These are phyloP conservation scores for Chelonia mydas DNA, from an alignment of 2,797 vertebrate species.

Conservation along the genomic window DNA sequence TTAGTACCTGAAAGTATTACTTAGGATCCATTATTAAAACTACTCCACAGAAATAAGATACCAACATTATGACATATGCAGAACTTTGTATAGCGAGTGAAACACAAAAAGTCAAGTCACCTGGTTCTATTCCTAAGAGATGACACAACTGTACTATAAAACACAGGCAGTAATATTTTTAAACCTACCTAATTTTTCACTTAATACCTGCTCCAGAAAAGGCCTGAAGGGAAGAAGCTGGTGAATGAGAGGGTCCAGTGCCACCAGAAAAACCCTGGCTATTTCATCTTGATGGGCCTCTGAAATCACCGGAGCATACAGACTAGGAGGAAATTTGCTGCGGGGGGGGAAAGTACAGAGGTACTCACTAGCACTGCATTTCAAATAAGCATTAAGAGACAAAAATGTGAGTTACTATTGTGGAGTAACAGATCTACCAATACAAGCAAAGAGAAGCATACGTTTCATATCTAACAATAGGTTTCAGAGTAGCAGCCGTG, in stretches of 20 bases:
- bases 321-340: slow-evolving; percentile 91
- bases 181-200: slow-evolving; percentile 80
- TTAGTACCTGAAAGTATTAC: neutral
- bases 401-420: neutral
- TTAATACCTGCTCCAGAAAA: slow-evolving; percentile 88
- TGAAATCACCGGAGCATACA: slow-evolving; percentile 81
- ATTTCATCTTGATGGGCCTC: slow-evolving; percentile 86
- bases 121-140: neutral
- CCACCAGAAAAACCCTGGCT: slow-evolving; percentile 84
- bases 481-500: no score
- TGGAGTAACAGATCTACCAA: neutral
- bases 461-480: neutral
- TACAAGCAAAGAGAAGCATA: neutral
- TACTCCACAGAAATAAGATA: neutral
- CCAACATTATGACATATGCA: neutral
- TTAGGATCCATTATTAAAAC: neutral
- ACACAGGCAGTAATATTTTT: neutral
- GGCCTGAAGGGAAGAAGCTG: slow-evolving; percentile 86
- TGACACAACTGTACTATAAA: neutral
- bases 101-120: neutral
- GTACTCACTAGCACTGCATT: neutral
- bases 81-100: neutral
- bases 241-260: slow-evolving; percentile 87
- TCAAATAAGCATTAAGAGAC: neutral
- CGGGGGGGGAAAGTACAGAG: neutral